A percentile compares a stretch with the other conserved stretches of the same genome.
These are phyloP conservation scores for Crotophaga sulcirostris DNA, from an alignment of 2,113 vertebrate species.

Conservation along the genomic window DNA sequence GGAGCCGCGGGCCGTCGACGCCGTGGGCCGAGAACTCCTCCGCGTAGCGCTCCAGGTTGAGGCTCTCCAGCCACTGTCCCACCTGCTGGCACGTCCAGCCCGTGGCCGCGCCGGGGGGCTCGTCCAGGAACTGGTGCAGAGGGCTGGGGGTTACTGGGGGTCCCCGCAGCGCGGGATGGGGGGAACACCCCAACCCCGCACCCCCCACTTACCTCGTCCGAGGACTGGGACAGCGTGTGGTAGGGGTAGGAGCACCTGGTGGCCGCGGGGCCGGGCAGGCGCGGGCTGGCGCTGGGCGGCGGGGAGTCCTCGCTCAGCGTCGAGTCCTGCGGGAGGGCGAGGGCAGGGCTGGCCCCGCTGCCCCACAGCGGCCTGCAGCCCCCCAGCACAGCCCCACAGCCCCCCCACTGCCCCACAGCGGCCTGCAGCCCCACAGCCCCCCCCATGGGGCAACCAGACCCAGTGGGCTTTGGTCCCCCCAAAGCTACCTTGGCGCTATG, in stretches of 20 bases:
- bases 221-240: constrained; percentile 89
- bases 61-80: constrained; percentile 85
- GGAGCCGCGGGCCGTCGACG: constrained; percentile 81
- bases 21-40: constrained; percentile 80
- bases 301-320: constrained; percentile 88
- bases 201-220: constrained; percentile 81
- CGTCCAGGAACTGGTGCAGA: constrained; percentile 79
- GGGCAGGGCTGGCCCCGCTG: background rate
- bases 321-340: constrained; percentile 76
- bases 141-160: background rate
- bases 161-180: fast-evolving
- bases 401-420: background rate
- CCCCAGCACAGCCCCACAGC: background rate
- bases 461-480: background rate
- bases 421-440: background rate
- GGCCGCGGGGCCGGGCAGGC: constrained; percentile 67
- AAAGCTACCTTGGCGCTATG: too few species aligned
- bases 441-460: background rate
- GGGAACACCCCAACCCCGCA: fast-evolving
- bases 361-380: too few species aligned
- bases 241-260: constrained; percentile 87
- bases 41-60: constrained; percentile 85
- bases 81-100: constrained; percentile 88
- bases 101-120: constrained; percentile 70
- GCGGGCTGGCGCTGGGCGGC: constrained; percentile 77